These are phyloP conservation scores for Xestobium rufovillosum DNA, from an alignment of 2,888 invertebrate genomes.

Conservation along the genomic window DNA sequence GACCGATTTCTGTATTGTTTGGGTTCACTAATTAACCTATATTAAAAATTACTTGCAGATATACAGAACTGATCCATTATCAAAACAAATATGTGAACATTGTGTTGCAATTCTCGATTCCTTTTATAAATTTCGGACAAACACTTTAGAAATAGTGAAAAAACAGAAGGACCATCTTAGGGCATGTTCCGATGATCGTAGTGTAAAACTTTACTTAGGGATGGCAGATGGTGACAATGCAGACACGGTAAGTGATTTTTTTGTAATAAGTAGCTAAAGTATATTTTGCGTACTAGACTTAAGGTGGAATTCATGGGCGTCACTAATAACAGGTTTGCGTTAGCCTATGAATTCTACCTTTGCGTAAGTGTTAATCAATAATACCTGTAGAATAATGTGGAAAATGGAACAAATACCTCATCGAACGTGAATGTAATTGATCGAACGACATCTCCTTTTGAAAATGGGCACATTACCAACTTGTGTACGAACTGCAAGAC, in stretches of 20 bases:
- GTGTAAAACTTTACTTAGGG: slow-evolving; percentile 25
- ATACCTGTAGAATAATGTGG: too few species aligned
- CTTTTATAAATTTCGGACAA: slow-evolving; percentile 34
- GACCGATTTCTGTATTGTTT: slow-evolving; percentile 11
- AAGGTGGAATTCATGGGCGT: too few species aligned
- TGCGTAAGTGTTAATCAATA: too few species aligned
- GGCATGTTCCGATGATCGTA: slow-evolving; percentile 20
- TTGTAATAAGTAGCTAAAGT: slow-evolving; percentile 1
- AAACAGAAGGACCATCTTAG: slow-evolving; percentile 31
- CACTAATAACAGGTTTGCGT: too few species aligned
- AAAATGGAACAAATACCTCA: too few species aligned
- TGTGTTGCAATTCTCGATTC: slow-evolving; percentile 34
- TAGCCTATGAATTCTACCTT: too few species aligned
- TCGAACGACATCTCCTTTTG: slow-evolving; percentile 2
- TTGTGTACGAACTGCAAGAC: slow-evolving; percentile 32
- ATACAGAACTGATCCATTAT: slow-evolving; percentile 40
- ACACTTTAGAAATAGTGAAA: slow-evolving; percentile 31
- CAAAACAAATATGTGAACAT: slow-evolving; percentile 39
- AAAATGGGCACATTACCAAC: slow-evolving; percentile 28
- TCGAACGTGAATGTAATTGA: not conserved
- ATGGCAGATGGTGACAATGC: slow-evolving; percentile 22
- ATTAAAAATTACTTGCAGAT: slow-evolving; percentile 32
- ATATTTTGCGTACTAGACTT: slow-evolving; percentile 5
- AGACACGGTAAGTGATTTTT: slow-evolving; percentile 18
- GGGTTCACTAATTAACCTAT: slow-evolving; percentile 9